phyloP scores from a whole-genome alignment of 2,797 vertebrate genomes.

The Sylvilagus floridanus region DNA sequence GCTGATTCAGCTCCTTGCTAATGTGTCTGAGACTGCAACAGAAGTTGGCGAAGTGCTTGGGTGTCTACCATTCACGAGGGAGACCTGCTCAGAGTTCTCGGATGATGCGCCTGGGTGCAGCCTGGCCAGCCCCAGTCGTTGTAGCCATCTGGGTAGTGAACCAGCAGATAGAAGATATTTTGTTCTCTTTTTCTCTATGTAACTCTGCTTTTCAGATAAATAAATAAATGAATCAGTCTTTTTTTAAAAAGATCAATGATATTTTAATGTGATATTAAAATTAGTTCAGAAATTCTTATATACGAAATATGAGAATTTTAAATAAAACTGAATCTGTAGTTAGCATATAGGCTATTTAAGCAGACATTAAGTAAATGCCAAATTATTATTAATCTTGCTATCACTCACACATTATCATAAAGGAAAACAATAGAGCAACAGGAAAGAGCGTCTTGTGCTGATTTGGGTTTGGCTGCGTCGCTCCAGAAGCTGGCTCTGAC shows the following conservation, averaged over 20 bases:
- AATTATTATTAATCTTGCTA: background rate
- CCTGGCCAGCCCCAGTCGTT: too few relatives aligned
- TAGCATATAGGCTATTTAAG: background rate
- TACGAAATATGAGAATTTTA: constrained; percentile 10
- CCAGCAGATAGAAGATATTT: too few relatives aligned
- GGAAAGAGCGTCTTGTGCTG: background rate
- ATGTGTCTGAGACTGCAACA: too few relatives aligned
- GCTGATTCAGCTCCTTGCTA: too few relatives aligned
- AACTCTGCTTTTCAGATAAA: too few relatives aligned
- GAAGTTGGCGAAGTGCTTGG: too few relatives aligned
- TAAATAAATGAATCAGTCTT: too few relatives aligned
- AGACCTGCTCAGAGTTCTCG: too few relatives aligned
- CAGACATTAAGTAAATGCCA: background rate
- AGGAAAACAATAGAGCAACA: background rate
- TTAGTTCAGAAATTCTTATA: background rate
- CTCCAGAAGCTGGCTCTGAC: background rate
- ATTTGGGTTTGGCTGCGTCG: background rate
- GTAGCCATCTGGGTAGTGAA: too few relatives aligned
- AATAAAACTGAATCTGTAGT: background rate
- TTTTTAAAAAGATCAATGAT: background rate
- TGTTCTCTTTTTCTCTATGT: too few relatives aligned
- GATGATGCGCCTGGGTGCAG: too few relatives aligned
- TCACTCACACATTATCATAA: background rate
- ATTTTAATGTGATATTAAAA: background rate
- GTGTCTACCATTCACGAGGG: too few relatives aligned